Base-by-base conservation (phyloP, 2,797 vertebrate species). In the Lagodon rhomboides region DNA sequence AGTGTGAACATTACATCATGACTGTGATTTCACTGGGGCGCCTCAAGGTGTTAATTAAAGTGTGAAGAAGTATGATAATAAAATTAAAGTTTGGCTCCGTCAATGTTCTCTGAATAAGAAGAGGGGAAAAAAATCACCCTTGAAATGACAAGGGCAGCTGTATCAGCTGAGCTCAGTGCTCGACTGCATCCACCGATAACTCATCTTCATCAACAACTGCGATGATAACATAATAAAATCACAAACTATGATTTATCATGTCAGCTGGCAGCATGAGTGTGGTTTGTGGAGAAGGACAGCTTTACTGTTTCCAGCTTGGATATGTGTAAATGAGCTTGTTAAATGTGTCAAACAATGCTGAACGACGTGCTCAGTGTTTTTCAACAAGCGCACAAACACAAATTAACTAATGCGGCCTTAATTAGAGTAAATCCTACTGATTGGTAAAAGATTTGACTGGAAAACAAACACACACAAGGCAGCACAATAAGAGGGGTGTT, bases 351-450 rank as follows among this genome's bases (percentile, higher is more conserved):
- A 68, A 76, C 55, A 54, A 73, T n/a, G 56, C 54, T 68, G 74
- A 85, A 74, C 63, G 4, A 79, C 61, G 8, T 27, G 61, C 46
- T 55, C 3, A 22, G 18, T 54, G 46, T 68, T 75, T 75, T 66
- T 67, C 43, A 50, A 69, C 70, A 69, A 85, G 87, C 73, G 79
- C 73, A 77, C 74, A 73, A 43, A 34, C 56, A 54, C 62, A 73
- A 80, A 86, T 75, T 12, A 66, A 80, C 56, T 34, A 54, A 65
- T 73, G 23, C 10, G 38, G 69, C 56, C 47, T 49, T 55, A 86
- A 85, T 87, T 83, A 84, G 9, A 75, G 41, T 22, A 80, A 67
- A 86, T 55, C 41, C 49, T 41, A n/a, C 18, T 68, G 71, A 83
- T 62, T 80, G 16, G 51, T 58, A 50, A 46, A 53, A 83, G 12